These are phyloP conservation scores for Eretmochelys imbricata DNA, from an alignment of 2,113 vertebrate species.

Conservation along the genomic window DNA sequence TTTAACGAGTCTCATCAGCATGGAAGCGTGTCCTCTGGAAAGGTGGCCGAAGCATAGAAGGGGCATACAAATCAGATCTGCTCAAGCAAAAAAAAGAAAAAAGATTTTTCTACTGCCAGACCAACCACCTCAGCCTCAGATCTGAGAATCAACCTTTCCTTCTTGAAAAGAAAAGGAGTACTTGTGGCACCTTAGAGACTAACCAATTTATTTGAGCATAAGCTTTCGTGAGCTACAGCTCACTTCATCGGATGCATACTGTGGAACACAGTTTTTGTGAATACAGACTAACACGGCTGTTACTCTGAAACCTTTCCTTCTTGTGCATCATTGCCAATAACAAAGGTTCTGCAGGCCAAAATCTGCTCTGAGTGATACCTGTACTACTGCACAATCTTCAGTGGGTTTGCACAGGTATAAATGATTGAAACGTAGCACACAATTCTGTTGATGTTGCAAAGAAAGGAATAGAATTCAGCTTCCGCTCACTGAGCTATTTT, in stretches of 20 bases:
- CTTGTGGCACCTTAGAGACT: too few relatives aligned
- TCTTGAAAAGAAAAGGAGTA: background rate
- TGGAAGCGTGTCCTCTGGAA: too few relatives aligned
- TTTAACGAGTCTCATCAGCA: too few relatives aligned
- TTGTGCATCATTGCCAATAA: background rate
- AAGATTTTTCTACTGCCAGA: background rate
- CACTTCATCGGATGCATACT: too few relatives aligned
- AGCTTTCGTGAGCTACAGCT: too few relatives aligned
- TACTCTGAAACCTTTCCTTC: background rate
- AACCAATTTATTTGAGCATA: too few relatives aligned
- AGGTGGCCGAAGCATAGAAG: too few relatives aligned
- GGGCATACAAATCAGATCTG: background rate
- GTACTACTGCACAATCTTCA: background rate
- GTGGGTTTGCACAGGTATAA: background rate
- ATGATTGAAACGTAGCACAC: background rate
- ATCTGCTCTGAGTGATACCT: background rate
- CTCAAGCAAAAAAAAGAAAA: background rate
- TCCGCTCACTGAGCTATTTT: background rate
- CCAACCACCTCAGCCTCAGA: background rate
- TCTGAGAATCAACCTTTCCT: background rate
- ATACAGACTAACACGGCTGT: too few relatives aligned
- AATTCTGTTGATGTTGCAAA: background rate
- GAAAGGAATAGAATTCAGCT: background rate
- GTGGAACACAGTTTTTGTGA: too few relatives aligned
- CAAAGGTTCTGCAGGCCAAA: background rate